These are phyloP conservation scores for Lepetodrilus schrolli DNA, from an alignment of 2,888 invertebrate genomes.

Conservation along the genomic window DNA sequence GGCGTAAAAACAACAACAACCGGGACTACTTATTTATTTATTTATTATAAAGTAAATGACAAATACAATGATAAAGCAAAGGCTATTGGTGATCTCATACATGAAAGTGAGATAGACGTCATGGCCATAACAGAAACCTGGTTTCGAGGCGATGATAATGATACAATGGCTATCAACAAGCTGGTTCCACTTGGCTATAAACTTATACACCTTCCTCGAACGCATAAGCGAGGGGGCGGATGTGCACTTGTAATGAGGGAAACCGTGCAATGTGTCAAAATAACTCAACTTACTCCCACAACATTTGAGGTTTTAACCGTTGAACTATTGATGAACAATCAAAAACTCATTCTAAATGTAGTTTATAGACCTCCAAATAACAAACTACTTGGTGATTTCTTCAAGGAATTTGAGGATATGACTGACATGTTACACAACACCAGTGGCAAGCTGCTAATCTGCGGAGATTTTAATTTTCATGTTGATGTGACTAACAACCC, in stretches of 20 bases:
- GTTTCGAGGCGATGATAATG: neutral
- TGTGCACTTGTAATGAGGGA: neutral
- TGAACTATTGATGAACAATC: neutral
- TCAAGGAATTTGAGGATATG: slow-evolving; percentile 2
- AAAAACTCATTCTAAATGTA: neutral
- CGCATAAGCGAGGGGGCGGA: neutral
- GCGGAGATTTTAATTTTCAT: neutral
- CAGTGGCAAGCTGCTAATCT: neutral
- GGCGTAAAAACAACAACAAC: too few species aligned
- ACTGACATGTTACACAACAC: neutral
- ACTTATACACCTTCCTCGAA: neutral
- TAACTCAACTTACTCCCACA: neutral
- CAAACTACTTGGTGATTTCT: neutral
- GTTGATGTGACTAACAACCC: neutral
- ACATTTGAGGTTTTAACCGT: neutral
- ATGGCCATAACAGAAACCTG: neutral
- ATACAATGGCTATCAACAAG: neutral
- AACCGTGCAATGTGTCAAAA: neutral
- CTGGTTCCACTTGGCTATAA: neutral
- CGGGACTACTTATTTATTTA: too few species aligned
- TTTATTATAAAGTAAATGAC: too few species aligned
- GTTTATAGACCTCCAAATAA: neutral
- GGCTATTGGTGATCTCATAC: too few species aligned
- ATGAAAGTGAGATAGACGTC: neutral
- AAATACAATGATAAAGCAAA: too few species aligned